These are phyloP conservation scores for Pseudorectes ferrugineus DNA, from an alignment of 2,113 vertebrate species.

Conservation along the genomic window DNA sequence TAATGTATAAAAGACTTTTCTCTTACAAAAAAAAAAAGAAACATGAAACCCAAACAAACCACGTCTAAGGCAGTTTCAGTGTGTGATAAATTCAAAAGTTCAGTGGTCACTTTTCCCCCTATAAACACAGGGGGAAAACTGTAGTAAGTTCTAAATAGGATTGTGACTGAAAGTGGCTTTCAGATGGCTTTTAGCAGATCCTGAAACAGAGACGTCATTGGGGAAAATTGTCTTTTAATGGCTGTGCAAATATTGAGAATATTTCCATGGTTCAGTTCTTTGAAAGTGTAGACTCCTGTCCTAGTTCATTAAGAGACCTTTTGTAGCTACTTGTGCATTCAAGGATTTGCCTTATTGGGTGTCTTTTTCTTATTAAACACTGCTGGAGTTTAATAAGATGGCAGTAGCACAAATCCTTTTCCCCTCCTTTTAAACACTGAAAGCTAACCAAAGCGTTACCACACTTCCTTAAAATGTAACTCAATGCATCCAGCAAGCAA, in stretches of 20 bases:
- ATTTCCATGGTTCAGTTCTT: background rate
- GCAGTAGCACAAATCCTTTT: slow-evolving; percentile 19
- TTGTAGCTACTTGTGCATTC: slow-evolving; percentile 23
- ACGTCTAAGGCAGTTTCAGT: slow-evolving; percentile 52
- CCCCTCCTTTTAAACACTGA: slow-evolving; percentile 28
- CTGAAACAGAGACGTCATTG: slow-evolving; percentile 4
- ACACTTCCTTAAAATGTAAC: slow-evolving; percentile 22
- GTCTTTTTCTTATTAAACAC: slow-evolving; percentile 51
- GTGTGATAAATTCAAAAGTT: slow-evolving; percentile 28
- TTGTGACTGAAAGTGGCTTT: slow-evolving; percentile 35
- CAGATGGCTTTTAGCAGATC: slow-evolving; percentile 47
- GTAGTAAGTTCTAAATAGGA: background rate
- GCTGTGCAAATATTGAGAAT: slow-evolving; percentile 18
- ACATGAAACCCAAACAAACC: slow-evolving; percentile 46
- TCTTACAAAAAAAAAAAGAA: slow-evolving; percentile 43
- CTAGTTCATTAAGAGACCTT: slow-evolving; percentile 12
- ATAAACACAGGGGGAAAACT: background rate
- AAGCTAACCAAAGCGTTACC: slow-evolving; percentile 11
- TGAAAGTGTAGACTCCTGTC: background rate
- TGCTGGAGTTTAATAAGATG: slow-evolving; percentile 29
- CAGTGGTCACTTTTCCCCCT: background rate
- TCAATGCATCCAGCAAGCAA: slow-evolving; percentile 22
- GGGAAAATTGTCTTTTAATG: slow-evolving; percentile 27
- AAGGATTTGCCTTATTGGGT: slow-evolving; percentile 46
- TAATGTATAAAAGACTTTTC: slow-evolving; percentile 62